Evolutionary conservation across 2,888 invertebrate genomes (phyloP), one percentile per base, ranked within the genome.

Genomic region (Xylota sylvarum): DNA sequence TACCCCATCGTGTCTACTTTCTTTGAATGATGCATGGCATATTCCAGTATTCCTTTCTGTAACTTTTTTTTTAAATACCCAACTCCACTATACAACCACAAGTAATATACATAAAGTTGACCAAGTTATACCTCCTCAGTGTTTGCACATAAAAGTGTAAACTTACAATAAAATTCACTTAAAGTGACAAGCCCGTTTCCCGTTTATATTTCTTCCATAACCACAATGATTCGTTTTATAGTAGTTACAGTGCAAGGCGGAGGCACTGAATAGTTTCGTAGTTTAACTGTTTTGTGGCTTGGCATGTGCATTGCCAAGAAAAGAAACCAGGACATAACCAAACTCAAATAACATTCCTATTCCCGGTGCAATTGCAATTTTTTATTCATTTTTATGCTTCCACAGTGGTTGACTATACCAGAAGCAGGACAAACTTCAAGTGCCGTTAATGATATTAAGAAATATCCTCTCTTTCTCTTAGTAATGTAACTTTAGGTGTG

Each of bases 111-210:
- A 73, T 77, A 60, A 83, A 60, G 32, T 37, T 52, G 14, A 23
- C n/a, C 46, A 73, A 73, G 37, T 58, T 74, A 79, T 64, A 23
- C 50, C 50, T 56, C 27, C 64, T 69, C 48, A 55, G 73, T 84
- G 79, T 62, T 64, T 73, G 73, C 55, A 48, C 78, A 83, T 83
- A 73, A 79, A 79, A 79, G 73, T 69, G 67, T 69, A 62, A 79
- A 69, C 62, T 74, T 69, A 77, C 73, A 67, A 79, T 74, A 83
- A 84, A 84, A 84, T 73, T 84, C 78, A 84, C 83, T 84, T 84
- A 67, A 84, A 73, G 73, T 73, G 79, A 84, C 83, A 84, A 62
- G 67, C 65, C 79, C 67, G 72, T 73, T 73, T 79, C 55, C 82
- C 58, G 70, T 58, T 69, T 82, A 72, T 77, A 70, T 65, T 52